Conservation (phyloP, 2,888 invertebrate genomes). For the Megamerina dolium region DNA sequence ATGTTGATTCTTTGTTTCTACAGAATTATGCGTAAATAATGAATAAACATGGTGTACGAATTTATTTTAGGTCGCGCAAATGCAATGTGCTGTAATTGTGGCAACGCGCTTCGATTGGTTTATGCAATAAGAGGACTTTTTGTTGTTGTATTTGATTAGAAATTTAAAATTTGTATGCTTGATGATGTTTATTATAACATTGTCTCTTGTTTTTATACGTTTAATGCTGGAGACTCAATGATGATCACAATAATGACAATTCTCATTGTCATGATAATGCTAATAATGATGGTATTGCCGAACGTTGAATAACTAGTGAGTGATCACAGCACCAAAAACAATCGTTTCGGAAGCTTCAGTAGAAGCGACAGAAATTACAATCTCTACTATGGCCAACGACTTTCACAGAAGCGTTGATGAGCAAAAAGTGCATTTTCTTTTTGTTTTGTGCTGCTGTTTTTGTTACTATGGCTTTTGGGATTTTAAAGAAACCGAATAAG, state of each 20-base stretch:
- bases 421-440: constrained; percentile 16
- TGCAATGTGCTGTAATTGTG: neutral
- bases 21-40: constrained; percentile 19
- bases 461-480: too few species aligned
- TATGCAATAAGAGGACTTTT: neutral
- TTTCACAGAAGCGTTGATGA: constrained; percentile 12
- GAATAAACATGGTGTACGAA: constrained; percentile 17
- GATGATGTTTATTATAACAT: neutral
- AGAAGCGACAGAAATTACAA: too few species aligned
- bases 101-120: neutral
- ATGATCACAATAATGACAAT: constrained; percentile 7
- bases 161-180: too few species aligned
- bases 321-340: too few species aligned
- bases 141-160: neutral
- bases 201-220: neutral
- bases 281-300: too few species aligned
- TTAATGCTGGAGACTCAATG: too few species aligned
- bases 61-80: constrained; percentile 1
- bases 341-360: too few species aligned
- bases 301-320: too few species aligned
- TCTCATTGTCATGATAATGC: constrained; percentile 4
- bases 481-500: neutral
- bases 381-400: too few species aligned
- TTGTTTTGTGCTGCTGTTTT: too few species aligned
- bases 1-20: too few species aligned